Conservation (phyloP, 2,888 invertebrate genomes). For the Polymixis lichenea region DNA sequence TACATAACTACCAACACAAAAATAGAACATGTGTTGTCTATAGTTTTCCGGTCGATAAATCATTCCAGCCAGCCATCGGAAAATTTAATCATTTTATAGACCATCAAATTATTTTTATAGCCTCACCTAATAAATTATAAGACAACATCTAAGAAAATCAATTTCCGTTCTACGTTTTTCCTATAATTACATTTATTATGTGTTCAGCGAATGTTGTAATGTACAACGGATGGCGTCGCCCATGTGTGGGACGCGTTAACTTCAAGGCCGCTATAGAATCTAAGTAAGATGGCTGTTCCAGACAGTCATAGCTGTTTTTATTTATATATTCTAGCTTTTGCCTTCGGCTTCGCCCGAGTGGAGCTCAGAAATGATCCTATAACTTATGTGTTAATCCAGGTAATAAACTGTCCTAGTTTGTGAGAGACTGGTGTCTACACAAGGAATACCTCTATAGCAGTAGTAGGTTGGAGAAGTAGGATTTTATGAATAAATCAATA, state of each 20-base stretch:
- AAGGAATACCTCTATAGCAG: too few relatives aligned
- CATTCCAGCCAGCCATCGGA: not conserved
- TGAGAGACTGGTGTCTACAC: too few relatives aligned
- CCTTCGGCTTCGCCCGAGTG: too few relatives aligned
- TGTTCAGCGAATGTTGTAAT: constrained; percentile 37
- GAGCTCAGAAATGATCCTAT: too few relatives aligned
- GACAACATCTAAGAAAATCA: constrained; percentile 32
- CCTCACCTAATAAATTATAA: constrained; percentile 31
- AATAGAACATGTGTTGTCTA: not conserved
- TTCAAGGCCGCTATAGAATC: constrained; percentile 60
- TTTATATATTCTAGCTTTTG: too few relatives aligned
- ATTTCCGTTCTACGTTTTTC: constrained; percentile 51
- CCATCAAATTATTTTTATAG: constrained; percentile 35
- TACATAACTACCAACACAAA: not conserved
- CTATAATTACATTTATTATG: constrained; percentile 46
- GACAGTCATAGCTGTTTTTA: constrained; percentile 9
- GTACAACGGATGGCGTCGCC: constrained; percentile 52
- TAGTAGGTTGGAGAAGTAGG: too few relatives aligned
- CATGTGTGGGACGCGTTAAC: constrained; percentile 35
- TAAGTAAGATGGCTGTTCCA: constrained; percentile 37
- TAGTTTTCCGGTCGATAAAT: not conserved
- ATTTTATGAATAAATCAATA: too few relatives aligned
- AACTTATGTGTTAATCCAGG: too few relatives aligned
- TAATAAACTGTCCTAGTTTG: too few relatives aligned
- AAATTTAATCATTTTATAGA: constrained; percentile 24